Base-by-base conservation (phyloP, 2,888 invertebrate genomes). In the Hybos culiciformis region DNA sequence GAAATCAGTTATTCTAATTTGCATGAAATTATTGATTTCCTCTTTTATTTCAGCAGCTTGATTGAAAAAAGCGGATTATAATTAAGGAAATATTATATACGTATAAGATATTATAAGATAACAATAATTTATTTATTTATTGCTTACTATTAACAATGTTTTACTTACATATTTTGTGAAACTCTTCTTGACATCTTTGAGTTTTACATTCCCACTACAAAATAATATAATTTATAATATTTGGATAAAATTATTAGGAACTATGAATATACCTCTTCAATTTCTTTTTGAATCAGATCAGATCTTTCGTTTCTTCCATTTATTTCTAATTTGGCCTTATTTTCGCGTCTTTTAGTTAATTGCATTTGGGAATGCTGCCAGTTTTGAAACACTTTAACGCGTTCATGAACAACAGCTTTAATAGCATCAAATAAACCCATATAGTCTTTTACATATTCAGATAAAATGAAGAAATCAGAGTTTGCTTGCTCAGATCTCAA, bases 311-410 rank as follows among this genome's bases (percentile, higher is more conserved):
- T 78, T 50, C 92, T 80, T 54, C 88, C 87, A 12, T 87, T 82
- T 47, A 93, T 71, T 59, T 97, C 96, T 34, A 88, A 73, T 59
- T 93, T 90, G 1, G 88, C 86, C 62, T 94, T 94, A 55, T 81
- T 81, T 64, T 99, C 97, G 43, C 96, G 77, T 58, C 96, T 85
- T 62, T 92, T 92, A 15, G 84, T 90, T 49, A 99, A 68, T 69
- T 85, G 90, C 70, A 88, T 81, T 65, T 96, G 92, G 23, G 96
- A 88, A 62, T 93, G 91, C 62, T 98, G 94, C 92, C 97, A 97
- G 58, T 84, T 86, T 68, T 97, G 96, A 69, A 93, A 96, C 14
- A 87, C 75, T 69, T 83, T 83, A 12, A 83, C 81, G 52, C 81
- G 70, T 63, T 81, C 81, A 50, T 81, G 81, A 56, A 81, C 59